These are phyloP conservation scores for Luperina nickerlii DNA, from an alignment of 2,888 invertebrate species.

Conservation along the genomic window DNA sequence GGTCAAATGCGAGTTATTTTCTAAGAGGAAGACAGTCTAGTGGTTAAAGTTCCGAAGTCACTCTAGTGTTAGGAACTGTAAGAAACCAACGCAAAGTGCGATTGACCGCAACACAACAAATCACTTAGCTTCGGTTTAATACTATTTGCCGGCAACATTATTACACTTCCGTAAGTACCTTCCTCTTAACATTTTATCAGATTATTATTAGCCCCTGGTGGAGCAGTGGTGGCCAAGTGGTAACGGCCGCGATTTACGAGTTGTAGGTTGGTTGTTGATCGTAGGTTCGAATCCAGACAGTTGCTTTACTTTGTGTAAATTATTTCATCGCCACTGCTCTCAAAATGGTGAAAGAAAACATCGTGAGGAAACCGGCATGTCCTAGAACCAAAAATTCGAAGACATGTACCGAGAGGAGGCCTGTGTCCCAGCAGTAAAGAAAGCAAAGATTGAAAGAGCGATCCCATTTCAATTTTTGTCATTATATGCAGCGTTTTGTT, in stretches of 20 bases:
- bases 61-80: conserved; percentile 73
- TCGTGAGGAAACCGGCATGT: no score
- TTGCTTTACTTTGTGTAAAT: not conserved
- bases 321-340: no score
- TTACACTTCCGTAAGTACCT: conserved; percentile 61
- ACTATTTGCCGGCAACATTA: conserved; percentile 72
- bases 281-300: no score
- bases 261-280: no score
- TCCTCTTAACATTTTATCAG: conserved; percentile 66
- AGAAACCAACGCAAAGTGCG: conserved; percentile 80
- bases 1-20: conserved; percentile 28
- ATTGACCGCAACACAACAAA: conserved; percentile 87
- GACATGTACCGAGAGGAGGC: no score
- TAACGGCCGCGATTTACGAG: no score
- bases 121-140: conserved; percentile 83
- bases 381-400: no score
- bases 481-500: conserved; percentile 54
- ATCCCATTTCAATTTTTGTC: conserved; percentile 46
- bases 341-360: no score
- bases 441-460: conserved; percentile 20
- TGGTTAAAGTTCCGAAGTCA: conserved; percentile 76
- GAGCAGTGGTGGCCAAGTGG: no score
- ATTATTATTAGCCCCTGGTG: conserved; percentile 61
- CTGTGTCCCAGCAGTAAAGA: no score
- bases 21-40: conserved; percentile 38